Evolutionary conservation across 1,140 invertebrate species (phyloP).

Genomic region (Pomacea maculata): DNA sequence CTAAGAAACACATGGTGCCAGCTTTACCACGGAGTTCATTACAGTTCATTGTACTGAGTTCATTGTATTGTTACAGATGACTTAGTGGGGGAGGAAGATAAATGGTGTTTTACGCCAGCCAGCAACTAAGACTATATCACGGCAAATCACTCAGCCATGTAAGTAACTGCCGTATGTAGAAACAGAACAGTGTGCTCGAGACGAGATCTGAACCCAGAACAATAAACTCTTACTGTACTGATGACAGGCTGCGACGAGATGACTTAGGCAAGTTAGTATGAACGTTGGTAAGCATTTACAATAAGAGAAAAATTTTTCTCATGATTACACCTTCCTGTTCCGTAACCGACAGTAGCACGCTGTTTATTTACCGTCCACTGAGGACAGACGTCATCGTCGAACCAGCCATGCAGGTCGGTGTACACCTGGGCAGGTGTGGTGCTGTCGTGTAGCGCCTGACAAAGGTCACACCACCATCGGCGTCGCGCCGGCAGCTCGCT

Average conservation of each 20-base stretch:
- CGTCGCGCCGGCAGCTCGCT: slow-evolving; percentile 35
- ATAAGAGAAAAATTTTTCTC: neutral
- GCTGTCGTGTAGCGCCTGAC: slow-evolving; percentile 42
- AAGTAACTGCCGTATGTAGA: too few relatives aligned
- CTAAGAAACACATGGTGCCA: too few relatives aligned
- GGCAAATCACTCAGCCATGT: too few relatives aligned
- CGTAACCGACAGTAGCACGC: too few relatives aligned
- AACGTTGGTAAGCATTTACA: neutral
- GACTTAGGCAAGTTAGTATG: neutral
- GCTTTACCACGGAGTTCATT: too few relatives aligned
- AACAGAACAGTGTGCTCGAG: neutral
- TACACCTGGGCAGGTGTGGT: slow-evolving; percentile 42
- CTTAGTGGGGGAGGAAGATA: too few relatives aligned
- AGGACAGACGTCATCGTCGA: slow-evolving; percentile 40
- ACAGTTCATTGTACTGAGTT: too few relatives aligned
- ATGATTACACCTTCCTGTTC: too few relatives aligned
- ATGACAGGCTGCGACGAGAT: neutral
- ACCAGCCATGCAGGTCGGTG: slow-evolving; percentile 48
- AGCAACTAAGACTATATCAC: too few relatives aligned
- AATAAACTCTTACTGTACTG: neutral
- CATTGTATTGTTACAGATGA: too few relatives aligned
- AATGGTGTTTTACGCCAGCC: too few relatives aligned
- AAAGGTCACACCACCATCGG: slow-evolving; percentile 41
- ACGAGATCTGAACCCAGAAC: neutral
- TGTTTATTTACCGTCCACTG: slow-evolving; percentile 29